phyloP scores from a whole-genome alignment of 2,888 invertebrate genomes.

The Folsomia manolachei region DNA sequence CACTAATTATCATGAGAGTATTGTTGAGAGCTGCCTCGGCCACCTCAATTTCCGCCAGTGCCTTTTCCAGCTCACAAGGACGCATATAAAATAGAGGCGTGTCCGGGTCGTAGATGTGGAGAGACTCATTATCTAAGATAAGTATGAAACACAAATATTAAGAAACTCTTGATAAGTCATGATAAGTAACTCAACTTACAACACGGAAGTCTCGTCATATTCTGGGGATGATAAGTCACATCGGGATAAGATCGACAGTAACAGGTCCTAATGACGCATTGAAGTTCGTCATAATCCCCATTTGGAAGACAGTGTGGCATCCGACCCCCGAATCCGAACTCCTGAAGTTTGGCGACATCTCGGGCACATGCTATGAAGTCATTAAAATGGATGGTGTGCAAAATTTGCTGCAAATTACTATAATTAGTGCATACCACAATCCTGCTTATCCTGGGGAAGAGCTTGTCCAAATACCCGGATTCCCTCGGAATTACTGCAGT shows the following conservation, averaged over 20 bases:
- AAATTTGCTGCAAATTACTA: constrained; percentile 19
- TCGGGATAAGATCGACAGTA: constrained; percentile 51
- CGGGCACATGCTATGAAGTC: constrained; percentile 43
- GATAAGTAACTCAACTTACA: constrained; percentile 35
- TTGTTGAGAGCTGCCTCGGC: constrained; percentile 30
- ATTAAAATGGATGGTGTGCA: not conserved
- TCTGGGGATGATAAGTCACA: constrained; percentile 18
- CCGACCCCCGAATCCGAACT: constrained; percentile 37
- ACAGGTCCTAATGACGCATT: constrained; percentile 67
- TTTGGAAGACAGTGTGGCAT: constrained; percentile 64
- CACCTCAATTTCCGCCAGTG: constrained; percentile 32
- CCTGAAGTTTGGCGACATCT: constrained; percentile 36
- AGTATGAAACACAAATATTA: too few relatives aligned
- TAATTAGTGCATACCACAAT: constrained; percentile 67
- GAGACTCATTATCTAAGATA: constrained; percentile 18
- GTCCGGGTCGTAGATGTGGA: constrained; percentile 30
- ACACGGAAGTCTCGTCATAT: constrained; percentile 35
- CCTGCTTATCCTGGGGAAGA: constrained; percentile 55
- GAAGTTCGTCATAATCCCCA: constrained; percentile 67
- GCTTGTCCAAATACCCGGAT: constrained; percentile 67
- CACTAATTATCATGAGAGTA: constrained; percentile 31
- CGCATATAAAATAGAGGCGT: constrained; percentile 30
- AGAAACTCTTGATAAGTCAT: not conserved
- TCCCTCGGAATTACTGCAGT: constrained; percentile 59
- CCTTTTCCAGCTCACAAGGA: constrained; percentile 38